Evolutionary conservation across 2,797 vertebrate species (phyloP).

Genomic region (Enteromius argenteus): DNA sequence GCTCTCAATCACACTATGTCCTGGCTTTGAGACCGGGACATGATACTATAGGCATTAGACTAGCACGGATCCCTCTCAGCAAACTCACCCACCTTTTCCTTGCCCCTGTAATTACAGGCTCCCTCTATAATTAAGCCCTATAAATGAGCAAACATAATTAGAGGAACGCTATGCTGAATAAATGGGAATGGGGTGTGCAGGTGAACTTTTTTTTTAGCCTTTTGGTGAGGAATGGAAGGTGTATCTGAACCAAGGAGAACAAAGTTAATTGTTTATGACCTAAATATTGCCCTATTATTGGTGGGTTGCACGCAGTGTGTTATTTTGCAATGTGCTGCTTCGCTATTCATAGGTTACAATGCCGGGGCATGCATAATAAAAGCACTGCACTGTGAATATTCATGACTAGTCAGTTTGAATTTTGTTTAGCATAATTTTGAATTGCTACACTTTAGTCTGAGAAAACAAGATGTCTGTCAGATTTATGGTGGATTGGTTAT

Average conservation of each 20-base stretch:
- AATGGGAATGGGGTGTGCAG: conserved; percentile 77
- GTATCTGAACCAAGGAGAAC: conserved; percentile 71
- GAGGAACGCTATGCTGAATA: conserved; percentile 74
- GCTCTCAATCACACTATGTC: conserved; percentile 29
- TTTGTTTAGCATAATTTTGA: conserved; percentile 42
- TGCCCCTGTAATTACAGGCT: conserved; percentile 77
- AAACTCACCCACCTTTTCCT: conserved; percentile 72
- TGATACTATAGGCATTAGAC: conserved; percentile 63
- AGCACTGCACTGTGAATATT: conserved; percentile 36
- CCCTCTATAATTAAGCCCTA: conserved; percentile 79
- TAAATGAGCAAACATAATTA: conserved; percentile 85
- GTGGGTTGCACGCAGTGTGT: conserved; percentile 19
- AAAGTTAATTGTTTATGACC: conserved; percentile 81
- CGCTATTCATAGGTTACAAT: conserved; percentile 42
- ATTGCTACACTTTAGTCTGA: conserved; percentile 33
- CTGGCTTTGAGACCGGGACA: conserved; percentile 61
- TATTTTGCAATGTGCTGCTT: conserved; percentile 20
- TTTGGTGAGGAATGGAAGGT: conserved; percentile 77
- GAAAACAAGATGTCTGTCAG: conserved; percentile 41
- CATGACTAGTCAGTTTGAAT: conserved; percentile 39
- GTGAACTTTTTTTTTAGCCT: conserved; percentile 73
- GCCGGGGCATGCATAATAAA: conserved; percentile 37
- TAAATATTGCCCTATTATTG: conserved; percentile 74
- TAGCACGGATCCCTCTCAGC: conserved; percentile 62
- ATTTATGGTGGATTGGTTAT: conserved; percentile 14